phyloP scores from a whole-genome alignment of 2,888 invertebrate species.

The Villa cingulata region DNA sequence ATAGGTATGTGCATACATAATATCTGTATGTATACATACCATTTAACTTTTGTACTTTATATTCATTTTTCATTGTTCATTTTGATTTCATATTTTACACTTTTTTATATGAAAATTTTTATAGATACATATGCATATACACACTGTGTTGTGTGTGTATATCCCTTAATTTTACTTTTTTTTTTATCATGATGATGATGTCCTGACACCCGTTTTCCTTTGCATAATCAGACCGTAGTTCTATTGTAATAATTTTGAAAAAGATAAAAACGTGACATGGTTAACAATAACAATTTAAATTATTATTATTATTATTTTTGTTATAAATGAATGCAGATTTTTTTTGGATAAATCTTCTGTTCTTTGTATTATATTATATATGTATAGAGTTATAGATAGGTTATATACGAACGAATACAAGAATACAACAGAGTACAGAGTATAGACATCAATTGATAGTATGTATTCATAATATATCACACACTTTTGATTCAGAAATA shows the following conservation, averaged over 20 bases:
- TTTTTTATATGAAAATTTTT: background rate
- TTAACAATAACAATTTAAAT: conserved; percentile 3
- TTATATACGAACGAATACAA: too few relatives aligned
- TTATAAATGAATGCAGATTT: conserved; percentile 6
- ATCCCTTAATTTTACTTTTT: background rate
- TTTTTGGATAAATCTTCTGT: background rate
- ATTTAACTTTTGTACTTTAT: background rate
- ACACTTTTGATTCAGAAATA: too few relatives aligned
- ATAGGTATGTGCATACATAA: background rate
- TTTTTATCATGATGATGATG: background rate
- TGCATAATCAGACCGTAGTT: conserved; percentile 4
- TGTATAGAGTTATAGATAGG: too few relatives aligned
- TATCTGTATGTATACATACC: too few relatives aligned
- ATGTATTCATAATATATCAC: too few relatives aligned
- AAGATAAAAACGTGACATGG: conserved; percentile 10
- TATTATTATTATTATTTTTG: too few relatives aligned
- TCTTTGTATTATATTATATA: too few relatives aligned
- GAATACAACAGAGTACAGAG: too few relatives aligned
- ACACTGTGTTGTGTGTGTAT: too few relatives aligned
- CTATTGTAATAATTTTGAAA: conserved; percentile 7
- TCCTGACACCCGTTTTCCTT: conserved; percentile 7
- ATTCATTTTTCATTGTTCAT: background rate
- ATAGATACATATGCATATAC: too few relatives aligned
- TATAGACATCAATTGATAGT: too few relatives aligned
- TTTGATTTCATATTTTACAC: too few relatives aligned